Conservation (phyloP, 37 sponge, comb jelly and placozoan genomes). For the Aphrocallistes beatrix region DNA sequence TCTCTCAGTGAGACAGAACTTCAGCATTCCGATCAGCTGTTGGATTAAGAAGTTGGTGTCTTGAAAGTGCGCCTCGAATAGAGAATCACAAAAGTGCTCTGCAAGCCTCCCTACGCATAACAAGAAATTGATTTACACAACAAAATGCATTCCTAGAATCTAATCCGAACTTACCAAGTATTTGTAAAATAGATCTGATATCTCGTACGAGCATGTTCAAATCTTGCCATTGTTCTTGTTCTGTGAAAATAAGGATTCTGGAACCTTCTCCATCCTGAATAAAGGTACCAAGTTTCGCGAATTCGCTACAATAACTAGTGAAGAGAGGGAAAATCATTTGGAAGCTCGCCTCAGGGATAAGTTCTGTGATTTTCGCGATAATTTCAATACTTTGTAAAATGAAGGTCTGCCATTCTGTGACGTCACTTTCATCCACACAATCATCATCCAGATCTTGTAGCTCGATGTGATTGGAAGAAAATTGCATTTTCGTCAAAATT, state of each 20-base stretch:
- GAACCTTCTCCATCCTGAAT: slow-evolving; percentile 20
- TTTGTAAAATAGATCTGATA: slow-evolving; percentile 53
- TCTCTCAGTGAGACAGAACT: slow-evolving; percentile 3
- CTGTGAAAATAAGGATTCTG: slow-evolving; percentile 25
- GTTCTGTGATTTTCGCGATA: slow-evolving; percentile 57
- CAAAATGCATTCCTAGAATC: not conserved
- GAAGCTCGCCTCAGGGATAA: slow-evolving; percentile 48
- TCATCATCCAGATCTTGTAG: slow-evolving; percentile 61
- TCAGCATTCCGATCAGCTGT: not conserved
- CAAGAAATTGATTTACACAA: not conserved
- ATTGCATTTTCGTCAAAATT: slow-evolving; percentile 42
- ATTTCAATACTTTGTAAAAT: slow-evolving; percentile 48
- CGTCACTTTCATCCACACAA: slow-evolving; percentile 52
- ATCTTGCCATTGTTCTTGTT: slow-evolving; percentile 21
- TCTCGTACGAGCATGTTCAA: slow-evolving; percentile 59
- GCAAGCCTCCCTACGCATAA: slow-evolving; percentile 37
- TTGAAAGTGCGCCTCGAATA: slow-evolving; percentile 26
- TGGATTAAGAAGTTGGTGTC: slow-evolving; percentile 19
- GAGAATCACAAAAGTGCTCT: slow-evolving; percentile 54
- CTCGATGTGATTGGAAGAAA: slow-evolving; percentile 44
- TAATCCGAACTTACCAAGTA: slow-evolving; percentile 28
- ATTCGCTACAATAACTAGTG: not conserved
- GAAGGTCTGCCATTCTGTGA: slow-evolving; percentile 75
- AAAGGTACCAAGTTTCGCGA: not conserved
- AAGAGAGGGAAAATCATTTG: slow-evolving; percentile 26